phyloP scores from a whole-genome alignment of 1,140 invertebrate species.

The Acromyrmex echinatior region DNA sequence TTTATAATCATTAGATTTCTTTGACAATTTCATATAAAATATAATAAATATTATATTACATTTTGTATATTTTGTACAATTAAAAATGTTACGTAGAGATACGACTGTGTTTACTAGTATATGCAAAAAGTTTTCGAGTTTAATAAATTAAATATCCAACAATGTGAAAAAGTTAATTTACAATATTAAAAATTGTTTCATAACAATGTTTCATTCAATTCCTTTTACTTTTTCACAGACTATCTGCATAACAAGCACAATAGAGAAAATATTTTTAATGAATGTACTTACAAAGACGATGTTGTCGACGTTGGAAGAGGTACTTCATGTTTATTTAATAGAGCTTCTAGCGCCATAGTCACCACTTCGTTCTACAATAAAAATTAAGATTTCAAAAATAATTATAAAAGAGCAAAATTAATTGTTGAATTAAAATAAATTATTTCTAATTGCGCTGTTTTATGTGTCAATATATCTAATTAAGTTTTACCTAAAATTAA shows the following conservation, averaged over 20 bases:
- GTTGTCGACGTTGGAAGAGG: slow-evolving; percentile 74
- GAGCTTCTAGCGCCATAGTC: slow-evolving; percentile 82
- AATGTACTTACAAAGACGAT: slow-evolving; percentile 73
- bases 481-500: neutral
- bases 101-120: neutral
- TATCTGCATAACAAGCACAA: neutral
- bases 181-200: slow-evolving; percentile 1
- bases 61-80: neutral
- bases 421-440: neutral
- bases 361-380: slow-evolving; percentile 87
- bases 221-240: neutral
- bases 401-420: neutral
- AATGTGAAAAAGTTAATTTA: neutral
- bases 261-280: slow-evolving; percentile 28
- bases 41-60: neutral
- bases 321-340: slow-evolving; percentile 81
- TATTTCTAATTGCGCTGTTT: neutral
- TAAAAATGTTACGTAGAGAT: neutral
- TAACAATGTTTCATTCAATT: neutral
- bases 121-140: neutral
- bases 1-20: slow-evolving; percentile 1
- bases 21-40: neutral
- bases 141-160: slow-evolving; percentile 16
- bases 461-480: neutral
- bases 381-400: slow-evolving; percentile 62